phyloP scores from a whole-genome alignment of 2,888 invertebrate species.

The Esperia sulphurella region DNA sequence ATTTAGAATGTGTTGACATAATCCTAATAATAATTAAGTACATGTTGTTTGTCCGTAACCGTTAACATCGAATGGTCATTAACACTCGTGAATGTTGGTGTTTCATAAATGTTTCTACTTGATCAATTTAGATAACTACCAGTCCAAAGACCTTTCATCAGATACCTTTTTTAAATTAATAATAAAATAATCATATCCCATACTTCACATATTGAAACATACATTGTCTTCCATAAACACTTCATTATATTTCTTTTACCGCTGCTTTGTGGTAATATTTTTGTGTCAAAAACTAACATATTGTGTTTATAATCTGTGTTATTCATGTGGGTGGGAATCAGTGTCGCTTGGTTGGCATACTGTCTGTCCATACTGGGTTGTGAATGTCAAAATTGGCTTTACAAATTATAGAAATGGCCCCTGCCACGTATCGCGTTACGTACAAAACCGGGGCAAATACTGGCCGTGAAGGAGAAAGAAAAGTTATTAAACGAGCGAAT shows the following conservation, averaged over 20 bases:
- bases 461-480: constrained; percentile 93
- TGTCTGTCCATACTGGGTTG: constrained; percentile 52
- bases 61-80: constrained; percentile 56
- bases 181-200: not conserved
- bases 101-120: constrained; percentile 1
- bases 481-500: constrained; percentile 93
- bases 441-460: constrained; percentile 89
- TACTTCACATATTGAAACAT: not conserved
- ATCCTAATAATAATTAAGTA: constrained; percentile 42
- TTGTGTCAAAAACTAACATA: constrained; percentile 36
- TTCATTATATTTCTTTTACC: not conserved
- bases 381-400: constrained; percentile 75
- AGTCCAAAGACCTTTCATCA: not conserved
- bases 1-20: constrained; percentile 41
- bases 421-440: constrained; percentile 93
- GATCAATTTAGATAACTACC: not conserved
- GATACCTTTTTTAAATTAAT: no score
- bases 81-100: constrained; percentile 36
- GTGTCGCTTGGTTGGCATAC: constrained; percentile 61
- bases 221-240: not conserved
- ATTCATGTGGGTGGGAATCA: constrained; percentile 39
- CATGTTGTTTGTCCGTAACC: constrained; percentile 49
- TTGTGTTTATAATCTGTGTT: constrained; percentile 23
- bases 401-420: constrained; percentile 80
- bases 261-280: constrained; percentile 19